Evolutionary conservation across 30 jellyfish, hydroid and myxozoan genomes (phyloP), one percentile per base, ranked within the genome.

Genomic region (Pseudorhiza aurosa): DNA sequence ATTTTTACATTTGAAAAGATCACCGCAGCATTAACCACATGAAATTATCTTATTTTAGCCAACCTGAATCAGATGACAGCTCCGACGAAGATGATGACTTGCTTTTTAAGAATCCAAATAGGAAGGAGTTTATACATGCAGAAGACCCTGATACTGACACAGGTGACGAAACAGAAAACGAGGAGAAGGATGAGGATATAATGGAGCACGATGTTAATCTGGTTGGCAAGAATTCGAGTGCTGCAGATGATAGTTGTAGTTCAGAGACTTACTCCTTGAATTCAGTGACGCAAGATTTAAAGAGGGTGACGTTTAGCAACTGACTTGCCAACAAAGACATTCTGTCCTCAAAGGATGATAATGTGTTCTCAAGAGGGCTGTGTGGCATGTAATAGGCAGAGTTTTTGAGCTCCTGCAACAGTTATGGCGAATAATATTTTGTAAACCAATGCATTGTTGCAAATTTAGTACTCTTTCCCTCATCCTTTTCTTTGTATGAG

Each of bases 31-130:
- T n/a, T n/a, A n/a, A n/a, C n/a, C n/a, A n/a, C n/a, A n/a, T n/a
- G n/a, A n/a, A n/a, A n/a, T n/a, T n/a, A n/a, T n/a, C n/a, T n/a
- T n/a, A n/a, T 39, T 80, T 24, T 28, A 82, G 94, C 45, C 24
- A 53, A 27, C 62, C 18, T 32, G 95, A 71, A 22, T 21, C 58
- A 33, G 28, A 32, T 60, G 30, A 58, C 42, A 60, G 72, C 68
- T 14, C 68, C 1, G 64, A 70, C 30, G 79, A 24, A 21, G 89
- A 69, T 59, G 88, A 87, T 59, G 92, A 67, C 7, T 70, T 45
- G 10, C 49, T 88, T 17, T 58, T 81, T 51, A 70, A 69, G 56
- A 88, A 88, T 30, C 97, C 90, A 25, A 88, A 88, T 28, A 85
- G 88, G 68, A 74, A 82, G 21, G 78, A 81, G n/a, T 68, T 70